Conservation (phyloP, 2,113 vertebrate species). For the Agelaius phoeniceus region DNA sequence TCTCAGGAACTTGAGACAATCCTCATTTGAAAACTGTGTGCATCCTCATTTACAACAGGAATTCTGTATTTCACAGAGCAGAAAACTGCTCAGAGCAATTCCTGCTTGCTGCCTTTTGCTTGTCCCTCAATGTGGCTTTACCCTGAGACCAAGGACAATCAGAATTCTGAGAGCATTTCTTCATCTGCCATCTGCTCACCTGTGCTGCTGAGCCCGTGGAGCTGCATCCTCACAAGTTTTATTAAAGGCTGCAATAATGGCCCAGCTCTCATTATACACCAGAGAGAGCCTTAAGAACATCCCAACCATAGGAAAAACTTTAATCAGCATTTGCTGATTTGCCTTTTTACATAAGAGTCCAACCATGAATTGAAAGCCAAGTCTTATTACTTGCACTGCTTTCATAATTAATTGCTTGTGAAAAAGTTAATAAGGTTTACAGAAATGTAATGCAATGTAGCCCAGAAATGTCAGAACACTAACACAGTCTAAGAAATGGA, state of each 20-base stretch:
- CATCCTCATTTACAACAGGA: neutral
- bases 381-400: neutral
- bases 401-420: constrained; percentile 41
- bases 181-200: neutral
- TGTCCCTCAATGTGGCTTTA: neutral
- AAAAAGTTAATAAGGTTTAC: constrained; percentile 30
- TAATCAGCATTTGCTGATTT: neutral
- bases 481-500: neutral
- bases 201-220: neutral
- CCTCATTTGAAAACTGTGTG: neutral
- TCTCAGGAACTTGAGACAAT: neutral
- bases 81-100: neutral
- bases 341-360: constrained; percentile 10
- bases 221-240: neutral
- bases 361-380: constrained; percentile 13
- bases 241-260: neutral
- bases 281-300: neutral
- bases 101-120: neutral
- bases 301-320: neutral
- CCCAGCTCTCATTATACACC: neutral
- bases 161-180: neutral
- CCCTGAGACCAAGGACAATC: neutral
- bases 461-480: neutral
- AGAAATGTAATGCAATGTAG: neutral
- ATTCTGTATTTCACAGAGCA: neutral